phyloP scores from a whole-genome alignment of 2,888 invertebrate species.

The Scelioninae gen. 1 region DNA sequence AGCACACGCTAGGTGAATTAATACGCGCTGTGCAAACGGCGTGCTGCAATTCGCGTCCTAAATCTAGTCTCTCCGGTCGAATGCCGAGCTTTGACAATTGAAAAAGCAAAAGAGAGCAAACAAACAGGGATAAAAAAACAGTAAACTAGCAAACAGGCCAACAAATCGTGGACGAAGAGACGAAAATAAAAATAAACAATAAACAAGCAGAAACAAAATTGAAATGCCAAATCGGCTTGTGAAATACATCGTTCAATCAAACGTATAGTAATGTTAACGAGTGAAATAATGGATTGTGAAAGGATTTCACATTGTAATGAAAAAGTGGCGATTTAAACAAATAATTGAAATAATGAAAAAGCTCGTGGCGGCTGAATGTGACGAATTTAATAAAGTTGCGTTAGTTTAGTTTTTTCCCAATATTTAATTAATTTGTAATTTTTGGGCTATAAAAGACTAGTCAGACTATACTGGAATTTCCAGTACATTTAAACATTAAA shows the following conservation, averaged over 20 bases:
- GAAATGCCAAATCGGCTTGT: conserved; percentile 28
- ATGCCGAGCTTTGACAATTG: not conserved
- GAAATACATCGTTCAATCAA: conserved; percentile 20
- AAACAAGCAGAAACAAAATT: conserved; percentile 18
- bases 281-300: conserved; percentile 30
- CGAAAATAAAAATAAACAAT: not conserved
- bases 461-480: not conserved
- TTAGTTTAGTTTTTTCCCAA: conserved; percentile 24
- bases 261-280: conserved; percentile 29
- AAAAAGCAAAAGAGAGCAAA: not conserved
- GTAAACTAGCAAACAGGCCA: not conserved
- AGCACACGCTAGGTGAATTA: conserved; percentile 42
- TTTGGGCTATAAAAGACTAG: conserved; percentile 7
- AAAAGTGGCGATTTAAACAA: conserved; percentile 35
- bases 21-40: conserved; percentile 21
- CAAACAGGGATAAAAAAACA: not conserved
- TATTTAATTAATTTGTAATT: conserved; percentile 37
- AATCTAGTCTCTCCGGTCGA: conserved; percentile 27
- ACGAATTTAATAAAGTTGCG: conserved; percentile 38
- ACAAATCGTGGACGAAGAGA: not conserved
- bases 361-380: conserved; percentile 13
- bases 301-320: conserved; percentile 9
- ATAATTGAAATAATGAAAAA: conserved; percentile 45
- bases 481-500: too few relatives aligned
- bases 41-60: conserved; percentile 25